These are phyloP conservation scores for Petrolisthes cinctipes DNA, from an alignment of 2,888 invertebrate species.

Conservation along the genomic window DNA sequence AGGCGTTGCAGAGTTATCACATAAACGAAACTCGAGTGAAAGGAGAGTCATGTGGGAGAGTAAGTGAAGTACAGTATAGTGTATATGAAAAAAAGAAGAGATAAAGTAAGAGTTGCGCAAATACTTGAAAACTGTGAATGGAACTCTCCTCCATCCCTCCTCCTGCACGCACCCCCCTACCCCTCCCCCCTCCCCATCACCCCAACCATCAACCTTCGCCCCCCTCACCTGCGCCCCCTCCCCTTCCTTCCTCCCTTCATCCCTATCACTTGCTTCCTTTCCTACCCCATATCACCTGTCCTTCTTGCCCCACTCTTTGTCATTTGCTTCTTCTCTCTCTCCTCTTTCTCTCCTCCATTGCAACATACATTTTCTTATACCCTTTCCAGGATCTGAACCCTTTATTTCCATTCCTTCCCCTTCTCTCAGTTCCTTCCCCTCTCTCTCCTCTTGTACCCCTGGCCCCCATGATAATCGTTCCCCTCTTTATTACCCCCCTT, in stretches of 20 bases:
- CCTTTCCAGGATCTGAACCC: background rate
- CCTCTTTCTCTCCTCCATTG: background rate
- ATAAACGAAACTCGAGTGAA: slow-evolving; percentile 20
- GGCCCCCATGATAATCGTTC: background rate
- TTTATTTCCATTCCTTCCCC: background rate
- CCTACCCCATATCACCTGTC: background rate
- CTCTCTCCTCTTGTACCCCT: background rate
- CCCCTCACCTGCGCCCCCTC: background rate
- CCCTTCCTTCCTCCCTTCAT: background rate
- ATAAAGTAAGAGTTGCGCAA: slow-evolving; percentile 49
- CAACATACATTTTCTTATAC: background rate
- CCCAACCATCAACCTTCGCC: background rate
- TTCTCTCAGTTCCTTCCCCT: background rate
- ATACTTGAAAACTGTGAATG: slow-evolving; percentile 48
- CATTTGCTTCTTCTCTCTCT: background rate
- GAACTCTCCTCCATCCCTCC: slow-evolving; percentile 6
- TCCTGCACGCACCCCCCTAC: slow-evolving; percentile 6
- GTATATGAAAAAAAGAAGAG: slow-evolving; percentile 27
- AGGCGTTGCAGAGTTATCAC: slow-evolving; percentile 18
- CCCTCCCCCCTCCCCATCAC: background rate
- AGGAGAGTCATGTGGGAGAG: slow-evolving; percentile 24
- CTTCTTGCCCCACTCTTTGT: background rate
- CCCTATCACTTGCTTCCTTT: too few species aligned
- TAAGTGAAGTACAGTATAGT: slow-evolving; percentile 35
- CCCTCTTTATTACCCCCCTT: background rate